Base-by-base conservation (phyloP, 2,797 vertebrate genomes). In the Spheniscus humboldti region DNA sequence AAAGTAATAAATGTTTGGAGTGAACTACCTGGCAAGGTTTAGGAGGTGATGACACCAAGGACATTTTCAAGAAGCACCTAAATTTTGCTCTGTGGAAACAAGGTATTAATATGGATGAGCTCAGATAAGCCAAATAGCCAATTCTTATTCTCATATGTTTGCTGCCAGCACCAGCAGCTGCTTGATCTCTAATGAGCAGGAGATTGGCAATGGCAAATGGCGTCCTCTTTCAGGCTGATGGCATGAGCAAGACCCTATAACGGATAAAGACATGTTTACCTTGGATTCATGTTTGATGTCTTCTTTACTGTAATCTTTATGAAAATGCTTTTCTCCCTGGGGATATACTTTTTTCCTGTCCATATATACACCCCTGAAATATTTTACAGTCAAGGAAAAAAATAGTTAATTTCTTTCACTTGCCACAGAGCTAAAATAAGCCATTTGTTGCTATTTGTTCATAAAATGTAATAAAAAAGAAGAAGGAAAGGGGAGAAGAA, bases 1-100 rank as follows among this genome's bases (percentile, higher is more conserved):
- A 74, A 94, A 84, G 88, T 86, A 91, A 96, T 96, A 96, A 95
- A 97, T 96, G 94, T 92, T 94, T 96, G 88, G 92, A 93, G 52
- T 2, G 57, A 97, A 48, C 82, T 91, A 52, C 69, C 86, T 95
- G 90, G 59, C 86, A 92, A 67, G 75, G 89, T 90, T 92, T 95
- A 67, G 94, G 83, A 87, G 94, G 93, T 93, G 94, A 81, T 81
- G 94, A 33, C 74, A 94, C 28, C 18, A 33, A 78, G 88, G 94
- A 59, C 82, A n/a, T 86, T 82, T 52, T 83, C 31, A 71, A 92
- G 92, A 81, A 85, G 55, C 47, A 52, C 86, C 96, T 84, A 18
- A 27, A 79, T 76, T 71, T 57, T 63, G 19, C 77, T 85, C 59
- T 25, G 47, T 92, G 59, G 72, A 76, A 76, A 69, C 7, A 27